phyloP scores from a whole-genome alignment of 2,888 invertebrate species.

The Archips xylosteana region DNA sequence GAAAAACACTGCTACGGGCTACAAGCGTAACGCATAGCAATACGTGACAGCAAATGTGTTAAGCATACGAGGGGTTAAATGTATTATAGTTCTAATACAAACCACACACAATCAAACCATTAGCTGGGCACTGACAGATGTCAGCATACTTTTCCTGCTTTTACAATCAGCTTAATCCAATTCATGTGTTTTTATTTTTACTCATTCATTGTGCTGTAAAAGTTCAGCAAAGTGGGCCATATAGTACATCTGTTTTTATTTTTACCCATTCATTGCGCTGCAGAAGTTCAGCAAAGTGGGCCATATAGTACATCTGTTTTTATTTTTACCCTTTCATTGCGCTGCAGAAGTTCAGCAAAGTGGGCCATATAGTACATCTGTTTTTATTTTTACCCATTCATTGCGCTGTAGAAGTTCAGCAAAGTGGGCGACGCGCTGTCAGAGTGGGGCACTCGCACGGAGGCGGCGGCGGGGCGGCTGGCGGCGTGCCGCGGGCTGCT shows the following conservation, averaged over 20 bases:
- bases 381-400: not conserved
- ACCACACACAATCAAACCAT: too few species aligned
- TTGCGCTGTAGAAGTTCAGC: slow-evolving; percentile 67
- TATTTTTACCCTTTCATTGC: not conserved
- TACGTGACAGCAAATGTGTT: too few species aligned
- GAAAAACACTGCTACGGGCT: too few species aligned
- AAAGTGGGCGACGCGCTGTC: slow-evolving; percentile 67
- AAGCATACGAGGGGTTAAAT: too few species aligned
- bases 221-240: slow-evolving; percentile 73
- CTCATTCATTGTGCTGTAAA: slow-evolving; percentile 52
- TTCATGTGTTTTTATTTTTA: too few species aligned
- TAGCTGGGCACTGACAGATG: too few species aligned
- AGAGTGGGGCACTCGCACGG: slow-evolving; percentile 74
- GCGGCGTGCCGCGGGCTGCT: slow-evolving; percentile 86
- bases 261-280: not conserved
- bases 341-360: slow-evolving; percentile 72
- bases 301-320: too few species aligned
- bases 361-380: slow-evolving; percentile 47
- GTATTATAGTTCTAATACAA: too few species aligned
- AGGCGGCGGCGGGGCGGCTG: slow-evolving; percentile 72
- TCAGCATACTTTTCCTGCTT: too few species aligned
- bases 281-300: slow-evolving; percentile 77
- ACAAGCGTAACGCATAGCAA: too few species aligned
- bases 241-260: too few species aligned
- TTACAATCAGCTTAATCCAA: too few species aligned